Percentiles rank a stretch among this genome's conserved stretches.
These are phyloP conservation scores for Nebria brevicollis DNA, from an alignment of 2,888 invertebrate genomes.

Conservation along the genomic window DNA sequence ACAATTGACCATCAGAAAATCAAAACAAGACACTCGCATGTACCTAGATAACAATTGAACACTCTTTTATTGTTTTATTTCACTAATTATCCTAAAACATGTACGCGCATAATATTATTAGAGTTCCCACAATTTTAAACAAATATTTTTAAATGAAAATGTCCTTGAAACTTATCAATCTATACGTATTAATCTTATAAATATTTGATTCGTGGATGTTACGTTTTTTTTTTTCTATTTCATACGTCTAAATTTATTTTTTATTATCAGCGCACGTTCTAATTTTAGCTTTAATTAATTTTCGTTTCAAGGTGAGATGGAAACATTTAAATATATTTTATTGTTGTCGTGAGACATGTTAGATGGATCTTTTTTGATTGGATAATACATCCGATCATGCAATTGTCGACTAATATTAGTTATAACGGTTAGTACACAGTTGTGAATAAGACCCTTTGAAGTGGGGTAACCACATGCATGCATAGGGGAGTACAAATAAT, in stretches of 20 bases:
- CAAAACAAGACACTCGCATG: background rate
- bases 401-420: conserved; percentile 9
- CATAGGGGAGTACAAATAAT: conserved; percentile 14
- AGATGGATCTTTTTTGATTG: background rate
- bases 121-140: too few species aligned
- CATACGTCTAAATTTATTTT: too few species aligned
- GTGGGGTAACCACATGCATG: background rate
- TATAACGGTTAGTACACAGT: conserved; percentile 3
- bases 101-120: too few species aligned
- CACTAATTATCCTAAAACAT: background rate
- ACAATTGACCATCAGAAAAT: background rate
- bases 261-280: too few species aligned
- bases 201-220: too few species aligned
- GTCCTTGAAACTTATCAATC: too few species aligned
- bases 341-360: background rate
- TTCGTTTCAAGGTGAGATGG: too few species aligned
- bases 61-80: background rate
- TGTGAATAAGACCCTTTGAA: conserved; percentile 6
- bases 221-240: too few species aligned
- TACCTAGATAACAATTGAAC: background rate
- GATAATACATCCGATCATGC: background rate
- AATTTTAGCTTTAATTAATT: too few species aligned
- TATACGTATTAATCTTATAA: too few species aligned
- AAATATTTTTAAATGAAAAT: too few species aligned
- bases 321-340: background rate